Conservation (phyloP, 1,140 invertebrate genomes). For the Aporrectodea caliginosa region DNA sequence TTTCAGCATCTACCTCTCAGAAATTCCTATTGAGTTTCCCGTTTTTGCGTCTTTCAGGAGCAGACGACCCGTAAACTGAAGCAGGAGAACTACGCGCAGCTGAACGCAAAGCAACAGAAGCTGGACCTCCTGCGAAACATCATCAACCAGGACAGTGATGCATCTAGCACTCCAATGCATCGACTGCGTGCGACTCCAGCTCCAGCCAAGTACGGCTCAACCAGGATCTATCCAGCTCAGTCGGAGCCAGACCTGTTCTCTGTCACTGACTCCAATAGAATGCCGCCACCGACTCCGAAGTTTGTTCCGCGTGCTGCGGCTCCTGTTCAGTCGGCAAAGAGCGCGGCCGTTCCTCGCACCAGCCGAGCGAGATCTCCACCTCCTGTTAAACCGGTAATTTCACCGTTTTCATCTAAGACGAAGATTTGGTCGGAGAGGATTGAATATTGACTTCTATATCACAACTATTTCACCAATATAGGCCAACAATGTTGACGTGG, state of each 20-base stretch:
- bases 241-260: conserved; percentile 2
- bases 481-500: no score
- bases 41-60: no score
- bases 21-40: no score
- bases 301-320: neutral
- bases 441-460: no score
- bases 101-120: conserved; percentile 25
- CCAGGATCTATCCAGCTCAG: neutral
- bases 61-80: conserved; percentile 44
- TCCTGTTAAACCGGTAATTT: conserved; percentile 27
- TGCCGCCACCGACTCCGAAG: neutral
- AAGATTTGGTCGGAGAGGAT: no score
- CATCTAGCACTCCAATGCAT: neutral
- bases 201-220: neutral
- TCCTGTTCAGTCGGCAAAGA: neutral
- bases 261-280: neutral
- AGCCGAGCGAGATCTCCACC: conserved; percentile 18
- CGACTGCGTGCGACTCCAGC: neutral
- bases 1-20: no score
- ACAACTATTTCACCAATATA: no score
- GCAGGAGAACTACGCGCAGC: conserved; percentile 37
- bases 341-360: conserved; percentile 24
- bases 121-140: conserved; percentile 29
- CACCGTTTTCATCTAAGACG: neutral
- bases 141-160: conserved; percentile 27